Conservation (phyloP, 2,888 invertebrate species). For the Mythimna ferrago region DNA sequence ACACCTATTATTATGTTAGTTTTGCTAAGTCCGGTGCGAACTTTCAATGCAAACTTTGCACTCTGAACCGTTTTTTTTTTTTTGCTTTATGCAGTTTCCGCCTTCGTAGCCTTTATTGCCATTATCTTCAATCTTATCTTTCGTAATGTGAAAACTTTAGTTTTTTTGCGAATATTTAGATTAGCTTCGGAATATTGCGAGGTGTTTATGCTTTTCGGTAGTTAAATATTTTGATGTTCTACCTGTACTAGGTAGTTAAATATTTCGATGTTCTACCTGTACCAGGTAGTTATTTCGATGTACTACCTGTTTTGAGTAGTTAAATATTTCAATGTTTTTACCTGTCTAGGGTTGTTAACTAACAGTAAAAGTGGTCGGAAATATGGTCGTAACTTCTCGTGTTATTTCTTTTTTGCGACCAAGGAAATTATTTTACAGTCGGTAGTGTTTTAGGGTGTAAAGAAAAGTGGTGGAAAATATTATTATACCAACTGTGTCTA, state of each 20-base stretch:
- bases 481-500: not conserved
- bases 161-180: conserved; percentile 60
- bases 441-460: not conserved
- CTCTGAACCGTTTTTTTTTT: conserved; percentile 69
- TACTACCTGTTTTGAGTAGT: conserved; percentile 19
- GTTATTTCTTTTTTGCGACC: conserved; percentile 19
- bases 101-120: conserved; percentile 68
- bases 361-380: conserved; percentile 17
- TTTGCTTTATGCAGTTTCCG: conserved; percentile 71
- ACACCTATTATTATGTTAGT: conserved; percentile 70
- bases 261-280: conserved; percentile 27
- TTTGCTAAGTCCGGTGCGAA: conserved; percentile 70
- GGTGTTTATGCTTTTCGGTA: conserved; percentile 24
- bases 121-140: conserved; percentile 68
- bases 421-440: not conserved
- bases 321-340: conserved; percentile 29
- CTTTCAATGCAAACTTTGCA: conserved; percentile 74
- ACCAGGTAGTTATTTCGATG: conserved; percentile 12
- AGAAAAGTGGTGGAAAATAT: not conserved
- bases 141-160: conserved; percentile 67
- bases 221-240: conserved; percentile 31
- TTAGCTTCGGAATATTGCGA: conserved; percentile 45
- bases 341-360: not conserved
- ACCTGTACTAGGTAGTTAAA: conserved; percentile 26
- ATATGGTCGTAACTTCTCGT: conserved; percentile 9